phyloP scores from a whole-genome alignment of 2,797 vertebrate genomes.

The Tokudaia tokunoshimensis region DNA sequence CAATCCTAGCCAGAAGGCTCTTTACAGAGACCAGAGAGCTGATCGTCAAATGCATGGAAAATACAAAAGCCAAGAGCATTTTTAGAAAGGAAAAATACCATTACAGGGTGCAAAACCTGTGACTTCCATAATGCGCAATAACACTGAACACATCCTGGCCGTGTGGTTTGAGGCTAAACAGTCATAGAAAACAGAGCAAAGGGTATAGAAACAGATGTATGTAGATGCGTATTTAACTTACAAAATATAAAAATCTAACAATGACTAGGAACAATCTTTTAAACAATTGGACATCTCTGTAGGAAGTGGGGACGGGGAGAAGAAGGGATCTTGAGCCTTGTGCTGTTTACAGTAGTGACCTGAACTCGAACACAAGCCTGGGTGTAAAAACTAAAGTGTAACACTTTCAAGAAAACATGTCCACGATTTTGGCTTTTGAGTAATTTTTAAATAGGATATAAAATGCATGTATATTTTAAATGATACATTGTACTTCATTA shows the following conservation, averaged over 20 bases:
- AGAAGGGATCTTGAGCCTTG: background rate
- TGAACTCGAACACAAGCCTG: background rate
- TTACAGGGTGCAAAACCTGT: background rate
- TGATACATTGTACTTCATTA: background rate
- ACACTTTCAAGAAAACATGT: background rate
- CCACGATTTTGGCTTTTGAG: background rate
- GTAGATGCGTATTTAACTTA: background rate
- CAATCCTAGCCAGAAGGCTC: background rate
- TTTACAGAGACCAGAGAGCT: background rate
- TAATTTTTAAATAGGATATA: background rate
- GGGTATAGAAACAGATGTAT: background rate
- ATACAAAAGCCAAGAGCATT: background rate
- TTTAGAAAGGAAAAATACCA: constrained; percentile 1
- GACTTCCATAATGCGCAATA: background rate
- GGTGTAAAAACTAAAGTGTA: background rate
- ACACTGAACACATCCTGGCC: background rate
- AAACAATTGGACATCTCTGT: background rate
- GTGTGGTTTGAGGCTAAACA: background rate
- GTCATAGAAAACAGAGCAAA: background rate
- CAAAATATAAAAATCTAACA: background rate
- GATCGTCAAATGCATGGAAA: constrained; percentile 38
- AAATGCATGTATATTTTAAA: background rate
- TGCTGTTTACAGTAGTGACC: background rate
- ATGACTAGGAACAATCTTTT: background rate
- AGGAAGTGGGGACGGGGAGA: background rate